Conservation (phyloP, 2,888 invertebrate species). For the Napeogenes inachia region DNA sequence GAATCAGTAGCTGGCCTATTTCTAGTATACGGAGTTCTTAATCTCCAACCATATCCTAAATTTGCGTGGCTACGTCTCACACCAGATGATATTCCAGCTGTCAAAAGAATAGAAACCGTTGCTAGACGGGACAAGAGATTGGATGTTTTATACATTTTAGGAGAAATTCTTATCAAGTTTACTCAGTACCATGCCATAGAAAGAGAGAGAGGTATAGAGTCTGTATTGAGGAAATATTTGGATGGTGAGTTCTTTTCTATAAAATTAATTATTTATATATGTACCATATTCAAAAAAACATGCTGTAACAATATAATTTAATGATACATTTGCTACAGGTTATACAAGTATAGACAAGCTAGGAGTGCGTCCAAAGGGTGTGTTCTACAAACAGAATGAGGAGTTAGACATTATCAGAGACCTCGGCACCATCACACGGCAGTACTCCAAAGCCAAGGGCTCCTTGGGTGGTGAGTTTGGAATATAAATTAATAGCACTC, state of each 20-base stretch:
- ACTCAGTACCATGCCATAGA: conserved; percentile 49
- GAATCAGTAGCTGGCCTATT: conserved; percentile 58
- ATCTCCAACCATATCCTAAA: conserved; percentile 51
- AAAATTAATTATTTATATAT: background rate
- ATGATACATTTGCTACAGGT: conserved; percentile 32
- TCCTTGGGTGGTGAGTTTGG: conserved; percentile 36
- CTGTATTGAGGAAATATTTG: conserved; percentile 49
- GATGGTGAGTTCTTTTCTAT: conserved; percentile 44
- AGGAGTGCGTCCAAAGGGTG: conserved; percentile 48
- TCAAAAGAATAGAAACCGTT: conserved; percentile 44
- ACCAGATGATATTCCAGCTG: conserved; percentile 47
- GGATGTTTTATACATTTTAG: conserved; percentile 59
- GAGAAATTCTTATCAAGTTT: conserved; percentile 45
- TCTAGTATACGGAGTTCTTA: conserved; percentile 54
- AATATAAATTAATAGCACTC: background rate
- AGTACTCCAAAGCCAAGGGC: conserved; percentile 43
- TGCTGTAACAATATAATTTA: too few relatives aligned
- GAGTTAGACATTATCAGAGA: conserved; percentile 53
- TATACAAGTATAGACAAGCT: conserved; percentile 37
- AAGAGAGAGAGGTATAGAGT: conserved; percentile 57
- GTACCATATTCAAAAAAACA: background rate
- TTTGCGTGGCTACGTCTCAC: conserved; percentile 51
- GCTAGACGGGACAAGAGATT: conserved; percentile 45
- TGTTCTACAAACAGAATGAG: conserved; percentile 51
- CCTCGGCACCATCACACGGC: conserved; percentile 34